Evolutionary conservation across 2,797 vertebrate genomes (phyloP).

Genomic region (Tolypeutes matacus): DNA sequence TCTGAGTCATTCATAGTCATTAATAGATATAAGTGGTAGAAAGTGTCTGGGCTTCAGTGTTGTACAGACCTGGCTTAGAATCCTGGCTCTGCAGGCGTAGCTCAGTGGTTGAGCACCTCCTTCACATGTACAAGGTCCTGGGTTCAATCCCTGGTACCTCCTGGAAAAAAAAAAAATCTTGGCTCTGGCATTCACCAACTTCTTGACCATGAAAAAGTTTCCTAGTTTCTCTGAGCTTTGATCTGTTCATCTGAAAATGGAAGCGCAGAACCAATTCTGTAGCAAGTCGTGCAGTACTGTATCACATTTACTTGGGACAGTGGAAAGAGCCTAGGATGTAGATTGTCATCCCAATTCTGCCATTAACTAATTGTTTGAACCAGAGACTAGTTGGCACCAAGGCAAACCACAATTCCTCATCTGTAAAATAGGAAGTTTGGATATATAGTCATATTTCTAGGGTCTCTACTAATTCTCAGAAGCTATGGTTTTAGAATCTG

Average conservation of each 20-base stretch:
- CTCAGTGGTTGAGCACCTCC: too few relatives aligned
- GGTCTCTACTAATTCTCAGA: background rate
- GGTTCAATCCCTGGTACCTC: too few relatives aligned
- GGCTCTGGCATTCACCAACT: background rate
- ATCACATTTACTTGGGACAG: background rate
- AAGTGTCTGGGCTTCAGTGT: background rate
- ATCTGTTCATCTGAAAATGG: conserved; percentile 13
- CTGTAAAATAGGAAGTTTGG: background rate
- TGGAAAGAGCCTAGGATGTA: background rate
- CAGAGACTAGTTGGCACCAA: background rate
- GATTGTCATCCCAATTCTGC: background rate
- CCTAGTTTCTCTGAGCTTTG: background rate
- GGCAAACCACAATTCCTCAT: background rate
- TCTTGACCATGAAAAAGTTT: background rate
- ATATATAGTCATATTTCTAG: background rate
- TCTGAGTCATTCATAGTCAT: background rate
- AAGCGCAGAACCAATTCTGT: background rate
- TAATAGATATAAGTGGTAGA: background rate
- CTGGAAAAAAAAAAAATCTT: background rate
- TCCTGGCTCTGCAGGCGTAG: background rate
- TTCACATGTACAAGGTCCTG: too few relatives aligned
- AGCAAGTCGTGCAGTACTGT: background rate
- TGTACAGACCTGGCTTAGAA: background rate
- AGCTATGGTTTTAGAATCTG: background rate
- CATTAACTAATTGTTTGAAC: background rate